Percentiles rank a stretch among this genome's conserved stretches.
Conservation (phyloP, 1,140 invertebrate species). For the Drepana arcuata region DNA sequence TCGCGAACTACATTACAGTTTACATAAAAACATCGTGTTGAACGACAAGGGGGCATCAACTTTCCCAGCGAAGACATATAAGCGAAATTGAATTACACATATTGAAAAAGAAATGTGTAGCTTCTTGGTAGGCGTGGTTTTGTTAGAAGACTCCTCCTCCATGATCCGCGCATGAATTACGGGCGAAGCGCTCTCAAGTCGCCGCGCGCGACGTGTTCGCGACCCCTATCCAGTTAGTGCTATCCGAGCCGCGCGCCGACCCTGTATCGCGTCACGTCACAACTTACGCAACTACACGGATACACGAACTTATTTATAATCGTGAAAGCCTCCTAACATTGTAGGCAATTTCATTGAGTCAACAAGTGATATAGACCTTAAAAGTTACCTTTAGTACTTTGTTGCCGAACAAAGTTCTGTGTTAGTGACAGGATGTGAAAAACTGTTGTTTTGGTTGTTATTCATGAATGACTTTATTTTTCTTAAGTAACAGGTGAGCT, state of each 20-base stretch:
- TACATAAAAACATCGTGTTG: slow-evolving; percentile 71
- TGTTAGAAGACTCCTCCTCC: slow-evolving; percentile 56
- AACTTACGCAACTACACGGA: slow-evolving; percentile 46
- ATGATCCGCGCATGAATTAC: slow-evolving; percentile 51
- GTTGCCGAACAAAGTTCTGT: too few species aligned
- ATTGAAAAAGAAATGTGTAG: slow-evolving; percentile 72
- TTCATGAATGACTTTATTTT: too few species aligned
- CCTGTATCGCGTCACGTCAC: slow-evolving; percentile 25
- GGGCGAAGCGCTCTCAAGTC: slow-evolving; percentile 30
- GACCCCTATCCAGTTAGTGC: slow-evolving; percentile 36
- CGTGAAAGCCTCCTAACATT: too few species aligned
- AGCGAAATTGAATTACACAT: slow-evolving; percentile 72
- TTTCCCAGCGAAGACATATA: slow-evolving; percentile 72
- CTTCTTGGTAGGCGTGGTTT: slow-evolving; percentile 68
- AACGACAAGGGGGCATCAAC: slow-evolving; percentile 70
- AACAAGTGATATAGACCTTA: too few species aligned
- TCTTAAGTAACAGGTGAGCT: too few species aligned
- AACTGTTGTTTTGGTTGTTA: too few species aligned
- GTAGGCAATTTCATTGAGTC: too few species aligned
- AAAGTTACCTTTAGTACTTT: too few species aligned
- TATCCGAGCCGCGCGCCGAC: slow-evolving; percentile 21
- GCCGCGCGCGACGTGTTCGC: slow-evolving; percentile 25
- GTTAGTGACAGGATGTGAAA: too few species aligned
- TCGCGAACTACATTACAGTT: slow-evolving; percentile 68
- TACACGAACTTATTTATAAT: too few species aligned